Evolutionary conservation across 2,797 vertebrate genomes (phyloP).

Genomic region (Poecilia wingei): DNA sequence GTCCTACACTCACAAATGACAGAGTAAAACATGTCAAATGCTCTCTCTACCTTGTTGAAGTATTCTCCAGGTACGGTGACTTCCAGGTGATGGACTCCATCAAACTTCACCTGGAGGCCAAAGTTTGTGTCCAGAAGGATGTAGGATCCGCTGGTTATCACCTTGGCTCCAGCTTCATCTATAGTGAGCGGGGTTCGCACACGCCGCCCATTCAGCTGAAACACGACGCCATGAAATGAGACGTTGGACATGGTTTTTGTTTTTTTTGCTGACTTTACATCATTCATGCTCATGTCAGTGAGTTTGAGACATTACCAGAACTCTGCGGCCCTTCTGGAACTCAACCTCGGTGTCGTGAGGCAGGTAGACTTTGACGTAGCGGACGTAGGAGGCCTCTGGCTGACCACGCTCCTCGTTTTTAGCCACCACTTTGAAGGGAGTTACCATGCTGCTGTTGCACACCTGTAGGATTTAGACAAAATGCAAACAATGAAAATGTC

Average conservation of each 20-base stretch:
- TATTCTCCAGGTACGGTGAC: slow-evolving; percentile 87
- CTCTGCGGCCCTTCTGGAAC: slow-evolving; percentile 79
- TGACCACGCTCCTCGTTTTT: slow-evolving; percentile 83
- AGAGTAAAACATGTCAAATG: background rate
- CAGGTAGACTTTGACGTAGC: slow-evolving; percentile 74
- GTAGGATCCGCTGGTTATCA: slow-evolving; percentile 85
- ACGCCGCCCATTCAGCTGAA: slow-evolving; percentile 79
- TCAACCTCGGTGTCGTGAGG: slow-evolving; percentile 67
- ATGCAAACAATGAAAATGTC: background rate
- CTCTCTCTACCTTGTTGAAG: slow-evolving; percentile 83
- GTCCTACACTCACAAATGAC: background rate
- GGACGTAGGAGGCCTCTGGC: slow-evolving; percentile 76
- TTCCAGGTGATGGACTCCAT: slow-evolving; percentile 87
- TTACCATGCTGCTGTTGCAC: slow-evolving; percentile 79
- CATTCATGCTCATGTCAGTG: background rate
- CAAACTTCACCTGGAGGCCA: slow-evolving; percentile 87
- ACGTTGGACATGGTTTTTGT: background rate
- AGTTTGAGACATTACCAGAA: slow-evolving; percentile 77
- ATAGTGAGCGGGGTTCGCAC: slow-evolving; percentile 80
- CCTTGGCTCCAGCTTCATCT: slow-evolving; percentile 60
- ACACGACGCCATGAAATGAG: background rate
- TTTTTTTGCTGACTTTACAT: background rate
- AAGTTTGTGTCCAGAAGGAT: slow-evolving; percentile 86
- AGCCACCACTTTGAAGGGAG: slow-evolving; percentile 83
- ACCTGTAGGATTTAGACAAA: slow-evolving; percentile 44